A percentile compares a stretch with the other conserved stretches of the same genome.
These are phyloP conservation scores for Poeciliopsis occidentalis DNA, from an alignment of 2,113 vertebrate species.

Conservation along the genomic window DNA sequence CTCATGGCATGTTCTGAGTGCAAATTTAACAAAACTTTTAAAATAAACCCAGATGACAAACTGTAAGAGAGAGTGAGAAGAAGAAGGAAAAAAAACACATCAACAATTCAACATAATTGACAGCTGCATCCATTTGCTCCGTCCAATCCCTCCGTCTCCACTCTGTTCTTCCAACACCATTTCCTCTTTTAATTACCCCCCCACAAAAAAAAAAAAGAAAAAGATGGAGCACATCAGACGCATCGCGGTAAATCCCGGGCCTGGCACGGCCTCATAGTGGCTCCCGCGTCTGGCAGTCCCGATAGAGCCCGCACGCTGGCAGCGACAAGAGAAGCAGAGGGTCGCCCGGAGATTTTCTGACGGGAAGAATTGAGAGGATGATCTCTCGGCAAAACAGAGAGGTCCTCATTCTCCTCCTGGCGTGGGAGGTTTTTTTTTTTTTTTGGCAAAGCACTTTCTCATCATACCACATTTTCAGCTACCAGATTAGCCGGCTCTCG, in stretches of 20 bases:
- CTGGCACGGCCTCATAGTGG: conserved; percentile 80
- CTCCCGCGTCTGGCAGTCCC: conserved; percentile 77
- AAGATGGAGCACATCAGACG: conserved; percentile 83
- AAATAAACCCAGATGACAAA: conserved; percentile 62
- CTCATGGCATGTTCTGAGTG: conserved; percentile 46
- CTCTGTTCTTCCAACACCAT: conserved; percentile 79
- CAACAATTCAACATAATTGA: conserved; percentile 77
- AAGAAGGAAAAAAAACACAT: conserved; percentile 31
- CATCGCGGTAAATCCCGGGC: conserved; percentile 78
- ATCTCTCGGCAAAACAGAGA: conserved; percentile 75
- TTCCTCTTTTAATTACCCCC: conserved; percentile 84
- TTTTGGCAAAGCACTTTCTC: conserved; percentile 68
- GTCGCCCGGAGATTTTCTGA: conserved; percentile 74
- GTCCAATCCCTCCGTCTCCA: conserved; percentile 57
- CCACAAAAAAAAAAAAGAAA: conserved; percentile 46
- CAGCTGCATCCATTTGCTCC: conserved; percentile 77
- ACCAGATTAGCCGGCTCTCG: conserved; percentile 77
- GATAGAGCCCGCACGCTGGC: conserved; percentile 81
- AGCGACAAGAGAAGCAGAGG: conserved; percentile 72
- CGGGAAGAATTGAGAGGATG: conserved; percentile 78
- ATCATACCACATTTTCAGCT: conserved; percentile 71
- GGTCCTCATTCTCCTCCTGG: conserved; percentile 71
- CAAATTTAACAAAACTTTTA: conserved; percentile 66
- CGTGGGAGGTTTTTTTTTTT: conserved; percentile 50
- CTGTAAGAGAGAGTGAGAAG: conserved; percentile 42